A percentile compares a stretch with the other conserved stretches of the same genome.
Conservation (phyloP, 2,888 invertebrate species). For the Dendrolimus pini region DNA sequence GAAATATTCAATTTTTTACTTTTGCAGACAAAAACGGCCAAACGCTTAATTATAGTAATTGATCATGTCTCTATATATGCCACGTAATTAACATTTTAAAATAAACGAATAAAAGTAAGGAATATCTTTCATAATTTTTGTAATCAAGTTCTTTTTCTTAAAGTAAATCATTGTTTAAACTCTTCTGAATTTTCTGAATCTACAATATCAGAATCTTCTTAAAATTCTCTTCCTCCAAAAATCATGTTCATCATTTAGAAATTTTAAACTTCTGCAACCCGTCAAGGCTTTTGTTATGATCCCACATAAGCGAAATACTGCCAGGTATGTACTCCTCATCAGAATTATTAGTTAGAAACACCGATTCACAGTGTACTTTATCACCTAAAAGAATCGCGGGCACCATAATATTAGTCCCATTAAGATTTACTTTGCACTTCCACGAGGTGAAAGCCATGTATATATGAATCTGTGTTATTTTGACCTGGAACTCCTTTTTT, state of each 20-base stretch:
- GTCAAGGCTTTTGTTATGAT: constrained; percentile 48
- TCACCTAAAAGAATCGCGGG: constrained; percentile 40
- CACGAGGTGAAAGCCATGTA: constrained; percentile 62
- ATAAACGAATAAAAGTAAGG: too few species aligned
- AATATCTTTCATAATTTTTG: too few species aligned
- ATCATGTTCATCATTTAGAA: not conserved
- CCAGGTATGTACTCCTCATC: constrained; percentile 33
- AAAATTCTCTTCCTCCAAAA: too few species aligned
- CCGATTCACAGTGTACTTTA: constrained; percentile 42
- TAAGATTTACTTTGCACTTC: constrained; percentile 43
- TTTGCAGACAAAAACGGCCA: too few species aligned
- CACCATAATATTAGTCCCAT: constrained; percentile 26
- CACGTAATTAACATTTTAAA: too few species aligned
- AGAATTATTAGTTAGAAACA: constrained; percentile 38
- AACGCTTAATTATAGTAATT: too few species aligned
- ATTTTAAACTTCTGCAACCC: constrained; percentile 41
- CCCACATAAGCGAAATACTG: constrained; percentile 46
- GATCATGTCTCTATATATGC: too few species aligned
- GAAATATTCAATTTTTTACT: too few species aligned
- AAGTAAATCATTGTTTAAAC: too few species aligned
- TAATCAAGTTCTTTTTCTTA: too few species aligned
- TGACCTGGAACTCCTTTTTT: constrained; percentile 35
- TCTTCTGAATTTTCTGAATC: too few species aligned
- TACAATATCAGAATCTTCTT: too few species aligned
- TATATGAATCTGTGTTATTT: constrained; percentile 54